Evolutionary conservation across 2,888 invertebrate species (phyloP), one percentile per base, ranked within the genome.

Genomic region (Hybos culiciformis): DNA sequence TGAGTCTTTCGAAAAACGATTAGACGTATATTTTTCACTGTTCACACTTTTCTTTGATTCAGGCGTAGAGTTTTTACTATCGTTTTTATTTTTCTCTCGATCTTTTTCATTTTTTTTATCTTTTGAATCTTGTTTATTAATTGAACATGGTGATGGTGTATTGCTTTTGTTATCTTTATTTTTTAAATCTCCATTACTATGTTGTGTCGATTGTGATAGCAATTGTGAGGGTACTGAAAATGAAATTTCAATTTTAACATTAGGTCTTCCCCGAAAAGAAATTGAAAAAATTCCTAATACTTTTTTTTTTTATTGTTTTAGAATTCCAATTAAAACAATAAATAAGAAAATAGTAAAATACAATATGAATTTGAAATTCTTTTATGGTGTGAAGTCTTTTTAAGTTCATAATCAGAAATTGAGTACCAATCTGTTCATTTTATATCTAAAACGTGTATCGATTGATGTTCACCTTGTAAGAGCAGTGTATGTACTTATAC

Each of bases 61-160:
- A n/a, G n/a, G n/a, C n/a, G n/a, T n/a, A 21, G n/a, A 14, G 8
- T 21, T 9, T 12, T 7, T 36, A 36, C n/a, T 36, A 4, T 3
- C 19, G 21, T 36, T 21, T 5, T 48, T 46, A 15, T 49, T 48
- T 1, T 45, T 46, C 18, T 49, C 48, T 1, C 39, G 41, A 15
- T 67, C 71, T 32, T 70, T 68, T 11, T 70, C 68, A n/a, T 63
- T 61, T 47, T 59, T 66, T 1, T 38, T 41, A 46, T 67, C 54
- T 62, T 50, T 48, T n/a, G 41, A 45, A 0, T 48, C 43, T 31
- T 50, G 48, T 26, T 49, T 53, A 9, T 49, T 48, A n/a, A n/a
- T n/a, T 20, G 50, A 50, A 18, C 50, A 46, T 8, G 45, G 43
- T 38, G 52, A 50, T 23, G 64, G 63, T 50, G 59, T 66, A 37